phyloP scores from a whole-genome alignment of 2,888 invertebrate species.

The Augiades crinisus region DNA sequence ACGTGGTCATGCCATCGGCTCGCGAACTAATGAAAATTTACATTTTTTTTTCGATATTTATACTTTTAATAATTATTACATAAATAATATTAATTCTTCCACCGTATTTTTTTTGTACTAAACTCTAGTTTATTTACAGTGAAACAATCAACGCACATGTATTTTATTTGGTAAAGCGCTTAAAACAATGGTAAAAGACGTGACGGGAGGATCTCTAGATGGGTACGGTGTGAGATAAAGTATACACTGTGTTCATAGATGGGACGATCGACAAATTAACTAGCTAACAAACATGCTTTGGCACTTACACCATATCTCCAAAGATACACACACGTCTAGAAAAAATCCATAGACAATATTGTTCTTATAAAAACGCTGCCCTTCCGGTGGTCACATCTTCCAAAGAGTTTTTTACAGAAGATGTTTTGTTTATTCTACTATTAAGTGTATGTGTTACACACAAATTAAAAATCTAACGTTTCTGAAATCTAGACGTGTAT shows the following conservation, averaged over 20 bases:
- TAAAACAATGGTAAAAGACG: constrained; percentile 34
- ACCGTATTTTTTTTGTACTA: constrained; percentile 77
- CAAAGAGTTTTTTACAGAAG: too few species aligned
- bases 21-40: not conserved
- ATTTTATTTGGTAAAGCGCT: constrained; percentile 76
- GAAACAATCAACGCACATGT: constrained; percentile 48
- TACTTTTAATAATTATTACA: constrained; percentile 37
- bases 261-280: constrained; percentile 13
- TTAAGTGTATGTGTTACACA: too few species aligned
- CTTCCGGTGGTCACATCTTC: too few species aligned
- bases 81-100: constrained; percentile 52
- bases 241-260: constrained; percentile 26
- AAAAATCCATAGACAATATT: constrained; percentile 36
- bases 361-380: too few species aligned
- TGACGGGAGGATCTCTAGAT: constrained; percentile 1
- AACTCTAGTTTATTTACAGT: constrained; percentile 71
- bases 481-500: too few species aligned
- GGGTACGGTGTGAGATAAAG: constrained; percentile 32
- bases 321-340: not conserved
- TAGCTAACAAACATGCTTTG: constrained; percentile 48
- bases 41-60: constrained; percentile 15
- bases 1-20: not conserved
- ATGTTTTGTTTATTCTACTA: too few species aligned
- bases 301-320: constrained; percentile 57
- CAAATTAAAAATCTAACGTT: too few species aligned